Base-by-base conservation (phyloP, 2,113 vertebrate genomes). In the Probosciger aterrimus region DNA sequence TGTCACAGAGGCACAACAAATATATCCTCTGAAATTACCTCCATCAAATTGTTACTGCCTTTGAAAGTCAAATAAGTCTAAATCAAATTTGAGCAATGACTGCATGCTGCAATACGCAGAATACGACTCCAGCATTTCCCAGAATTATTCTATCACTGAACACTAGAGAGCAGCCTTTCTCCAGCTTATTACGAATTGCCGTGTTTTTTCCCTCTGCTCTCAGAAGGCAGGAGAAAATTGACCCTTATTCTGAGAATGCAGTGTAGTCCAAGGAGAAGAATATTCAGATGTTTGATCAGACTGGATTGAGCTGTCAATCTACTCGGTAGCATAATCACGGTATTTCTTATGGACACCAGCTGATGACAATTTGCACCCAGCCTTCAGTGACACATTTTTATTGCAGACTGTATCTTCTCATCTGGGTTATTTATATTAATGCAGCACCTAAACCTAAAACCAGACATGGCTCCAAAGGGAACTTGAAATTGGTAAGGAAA, bases 81-180 rank as follows among this genome's bases (percentile, higher is more conserved):
- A 63, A 30, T 37, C 7, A 11, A 18, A 25, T 8, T 17, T 2
- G 27, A 80, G 52, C 1, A 0, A 18, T 5, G 20, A 18, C 33
- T 31, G 65, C 8, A 30, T 30, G 69, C 68, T 60, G 74, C 49
- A n/a, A 12, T 4, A 17, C 1, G 2, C 12, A 15, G n/a, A 44
- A 24, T 6, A 24, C 28, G 8, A 6, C 35, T 65, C 19, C 27
- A 28, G 37, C 16, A 3, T 12, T 63, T 70, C 69, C 37, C 55
- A 33, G 83, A 27, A 39, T 19, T 16, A 62, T 20, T 23, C 59
- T 33, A 2, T 4, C 30, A 7, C 33, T 90, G 84, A 57, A 76
- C 97, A 27, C 95, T 85, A 97, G 97, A 96, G 96, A 77, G 96
- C 97, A 96, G 89, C 84, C 73, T 95, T 82, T 70, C 85, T 79